A percentile compares a stretch with the other conserved stretches of the same genome.
phyloP scores from a whole-genome alignment of 2,113 vertebrate species.

The Xiphophorus couchianus region DNA sequence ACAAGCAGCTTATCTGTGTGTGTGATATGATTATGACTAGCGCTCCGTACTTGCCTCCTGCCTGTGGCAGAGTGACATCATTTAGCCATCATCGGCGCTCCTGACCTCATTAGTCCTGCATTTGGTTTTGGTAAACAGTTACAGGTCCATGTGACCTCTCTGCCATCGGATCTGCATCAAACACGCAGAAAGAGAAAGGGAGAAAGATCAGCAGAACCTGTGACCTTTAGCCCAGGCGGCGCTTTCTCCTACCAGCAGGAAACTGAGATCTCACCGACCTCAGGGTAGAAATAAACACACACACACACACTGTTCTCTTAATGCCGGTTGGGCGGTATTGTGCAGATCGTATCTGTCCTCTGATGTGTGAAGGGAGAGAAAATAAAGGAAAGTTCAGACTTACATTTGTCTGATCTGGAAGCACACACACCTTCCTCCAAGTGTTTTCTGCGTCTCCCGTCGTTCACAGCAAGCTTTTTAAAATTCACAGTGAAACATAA shows the following conservation, averaged over 20 bases:
- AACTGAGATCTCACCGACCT: neutral
- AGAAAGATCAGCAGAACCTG: neutral
- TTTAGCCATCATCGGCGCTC: conserved; percentile 16
- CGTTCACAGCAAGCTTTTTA: neutral
- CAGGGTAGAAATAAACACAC: neutral
- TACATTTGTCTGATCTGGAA: neutral
- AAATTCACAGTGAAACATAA: neutral
- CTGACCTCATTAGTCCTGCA: conserved; percentile 48
- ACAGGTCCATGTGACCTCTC: too few species aligned
- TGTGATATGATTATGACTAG: conserved; percentile 29
- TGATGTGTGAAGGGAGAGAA: neutral
- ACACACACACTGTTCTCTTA: neutral
- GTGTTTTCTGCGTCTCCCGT: neutral
- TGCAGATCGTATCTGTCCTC: neutral
- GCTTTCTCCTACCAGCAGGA: neutral
- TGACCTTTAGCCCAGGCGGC: neutral
- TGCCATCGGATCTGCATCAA: too few species aligned
- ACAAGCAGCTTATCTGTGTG: neutral
- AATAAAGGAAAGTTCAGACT: neutral
- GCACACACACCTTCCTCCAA: neutral
- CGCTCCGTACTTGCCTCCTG: conserved; percentile 24
- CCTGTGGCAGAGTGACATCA: conserved; percentile 49
- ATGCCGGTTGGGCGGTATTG: neutral
- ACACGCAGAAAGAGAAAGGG: neutral
- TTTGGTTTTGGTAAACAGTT: too few species aligned